These are phyloP conservation scores for Plotosus lineatus DNA, from an alignment of 2,113 vertebrate species.

Conservation along the genomic window DNA sequence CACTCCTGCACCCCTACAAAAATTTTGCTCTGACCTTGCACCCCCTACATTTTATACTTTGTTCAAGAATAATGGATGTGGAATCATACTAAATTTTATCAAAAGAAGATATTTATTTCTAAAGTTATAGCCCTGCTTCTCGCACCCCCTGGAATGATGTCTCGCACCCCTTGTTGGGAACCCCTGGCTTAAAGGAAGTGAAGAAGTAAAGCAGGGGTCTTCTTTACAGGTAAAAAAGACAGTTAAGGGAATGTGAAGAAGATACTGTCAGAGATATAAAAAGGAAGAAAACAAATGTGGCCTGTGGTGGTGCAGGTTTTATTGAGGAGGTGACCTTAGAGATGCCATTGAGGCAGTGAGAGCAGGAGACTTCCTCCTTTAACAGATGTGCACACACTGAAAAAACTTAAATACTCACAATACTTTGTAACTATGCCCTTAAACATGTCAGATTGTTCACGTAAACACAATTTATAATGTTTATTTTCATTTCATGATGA, in stretches of 20 bases:
- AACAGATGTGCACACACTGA: conserved; percentile 11
- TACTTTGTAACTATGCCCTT: conserved; percentile 7
- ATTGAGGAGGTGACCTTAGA: not conserved
- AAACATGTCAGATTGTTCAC: conserved; percentile 1
- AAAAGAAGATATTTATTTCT: too few relatives aligned
- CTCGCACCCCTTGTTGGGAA: too few relatives aligned
- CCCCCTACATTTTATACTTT: too few relatives aligned
- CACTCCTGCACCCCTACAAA: too few relatives aligned
- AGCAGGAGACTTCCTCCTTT: not conserved
- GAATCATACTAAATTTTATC: too few relatives aligned
- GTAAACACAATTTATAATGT: conserved; percentile 31
- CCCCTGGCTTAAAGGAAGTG: not conserved
- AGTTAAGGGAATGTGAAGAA: not conserved
- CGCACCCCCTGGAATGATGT: too few relatives aligned
- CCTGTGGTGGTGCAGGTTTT: not conserved
- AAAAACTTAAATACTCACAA: conserved; percentile 21
- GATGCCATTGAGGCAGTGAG: not conserved
- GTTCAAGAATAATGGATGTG: too few relatives aligned
- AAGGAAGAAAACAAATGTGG: not conserved
- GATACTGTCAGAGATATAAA: not conserved
- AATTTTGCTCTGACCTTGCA: too few relatives aligned
- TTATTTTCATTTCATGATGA: conserved; percentile 31
- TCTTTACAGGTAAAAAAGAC: not conserved
- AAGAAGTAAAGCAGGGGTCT: not conserved
- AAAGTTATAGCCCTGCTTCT: too few relatives aligned